These are phyloP conservation scores for Triops cancriformis DNA, from an alignment of 1,140 invertebrate genomes.

Conservation along the genomic window DNA sequence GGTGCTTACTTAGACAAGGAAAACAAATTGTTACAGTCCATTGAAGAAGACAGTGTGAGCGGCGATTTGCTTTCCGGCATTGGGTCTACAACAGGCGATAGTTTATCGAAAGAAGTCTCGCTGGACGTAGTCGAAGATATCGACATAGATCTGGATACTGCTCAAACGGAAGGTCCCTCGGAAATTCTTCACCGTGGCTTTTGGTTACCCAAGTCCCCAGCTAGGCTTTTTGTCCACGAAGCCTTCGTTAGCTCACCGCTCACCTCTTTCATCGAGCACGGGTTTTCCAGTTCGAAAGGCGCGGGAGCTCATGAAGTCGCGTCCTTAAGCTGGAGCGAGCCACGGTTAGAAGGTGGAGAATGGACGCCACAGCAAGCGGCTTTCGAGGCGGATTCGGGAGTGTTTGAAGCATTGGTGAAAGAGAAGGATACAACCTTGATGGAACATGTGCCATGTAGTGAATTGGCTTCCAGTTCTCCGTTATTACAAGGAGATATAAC, in stretches of 20 bases:
- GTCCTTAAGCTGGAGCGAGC: neutral
- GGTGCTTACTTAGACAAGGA: neutral
- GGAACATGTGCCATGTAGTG: constrained; percentile 3
- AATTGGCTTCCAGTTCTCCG: neutral
- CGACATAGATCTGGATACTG: neutral
- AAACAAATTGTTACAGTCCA: neutral
- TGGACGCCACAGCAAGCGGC: neutral
- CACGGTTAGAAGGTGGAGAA: neutral
- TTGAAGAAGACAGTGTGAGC: neutral
- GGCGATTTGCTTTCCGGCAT: constrained; percentile 28
- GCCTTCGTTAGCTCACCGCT: constrained; percentile 21
- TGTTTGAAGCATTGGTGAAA: neutral
- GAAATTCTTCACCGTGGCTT: constrained; percentile 21
- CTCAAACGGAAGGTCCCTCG: constrained; percentile 15
- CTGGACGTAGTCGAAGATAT: neutral
- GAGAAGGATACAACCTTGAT: neutral
- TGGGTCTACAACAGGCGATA: constrained; percentile 23
- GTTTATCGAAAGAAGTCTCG: neutral
- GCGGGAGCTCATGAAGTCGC: neutral
- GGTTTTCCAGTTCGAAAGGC: neutral
- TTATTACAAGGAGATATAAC: neutral
- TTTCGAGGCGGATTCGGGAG: neutral
- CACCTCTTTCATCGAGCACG: neutral
- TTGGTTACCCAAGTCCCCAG: constrained; percentile 27
- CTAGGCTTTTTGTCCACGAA: constrained; percentile 27